phyloP scores from a whole-genome alignment of 2,113 vertebrate species.

The Calonectris borealis region DNA sequence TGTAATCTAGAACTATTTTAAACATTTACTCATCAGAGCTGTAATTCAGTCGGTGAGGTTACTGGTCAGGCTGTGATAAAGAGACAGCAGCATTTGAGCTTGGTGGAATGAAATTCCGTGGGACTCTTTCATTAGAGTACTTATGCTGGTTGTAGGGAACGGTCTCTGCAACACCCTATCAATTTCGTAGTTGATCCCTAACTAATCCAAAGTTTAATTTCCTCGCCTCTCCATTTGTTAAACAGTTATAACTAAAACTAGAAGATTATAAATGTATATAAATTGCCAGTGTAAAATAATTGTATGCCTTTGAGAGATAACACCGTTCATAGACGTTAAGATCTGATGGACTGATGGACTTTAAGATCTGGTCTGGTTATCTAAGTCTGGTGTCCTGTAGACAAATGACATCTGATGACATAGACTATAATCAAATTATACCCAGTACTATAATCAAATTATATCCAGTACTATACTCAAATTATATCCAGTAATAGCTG shows the following conservation, averaged over 20 bases:
- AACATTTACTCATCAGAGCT: background rate
- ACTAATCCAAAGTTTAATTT: background rate
- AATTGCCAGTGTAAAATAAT: background rate
- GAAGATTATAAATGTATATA: background rate
- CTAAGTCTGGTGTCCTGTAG: background rate
- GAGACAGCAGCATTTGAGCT: background rate
- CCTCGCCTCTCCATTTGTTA: background rate
- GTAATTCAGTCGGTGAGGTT: background rate
- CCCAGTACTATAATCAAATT: background rate
- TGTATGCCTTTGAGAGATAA: background rate
- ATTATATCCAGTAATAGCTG: background rate
- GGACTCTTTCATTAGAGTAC: background rate
- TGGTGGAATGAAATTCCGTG: background rate
- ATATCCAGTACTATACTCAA: background rate
- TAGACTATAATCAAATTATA: conserved; percentile 9
- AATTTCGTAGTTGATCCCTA: background rate
- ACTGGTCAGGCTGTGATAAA: background rate
- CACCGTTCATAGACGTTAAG: background rate
- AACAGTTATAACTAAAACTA: background rate
- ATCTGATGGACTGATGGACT: background rate
- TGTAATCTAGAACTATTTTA: background rate
- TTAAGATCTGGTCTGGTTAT: background rate
- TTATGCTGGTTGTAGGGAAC: background rate
- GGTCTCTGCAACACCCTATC: background rate
- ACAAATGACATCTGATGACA: background rate